Base-by-base conservation (phyloP, 2,888 invertebrate species). In the Osmoderma eremita region DNA sequence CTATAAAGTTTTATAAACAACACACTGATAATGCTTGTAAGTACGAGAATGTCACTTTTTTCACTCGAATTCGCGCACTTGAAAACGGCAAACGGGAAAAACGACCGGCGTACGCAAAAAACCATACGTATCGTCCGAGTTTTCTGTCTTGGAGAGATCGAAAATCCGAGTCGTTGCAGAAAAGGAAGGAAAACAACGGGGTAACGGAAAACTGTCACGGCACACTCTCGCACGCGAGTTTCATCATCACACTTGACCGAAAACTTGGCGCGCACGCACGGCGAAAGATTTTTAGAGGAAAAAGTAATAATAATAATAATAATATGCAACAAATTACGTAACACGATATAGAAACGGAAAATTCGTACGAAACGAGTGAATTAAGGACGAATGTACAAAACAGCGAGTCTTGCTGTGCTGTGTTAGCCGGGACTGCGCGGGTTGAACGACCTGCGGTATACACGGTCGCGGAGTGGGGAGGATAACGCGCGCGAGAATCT, bases 371-470 rank as follows among this genome's bases (percentile, higher is more conserved):
- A 79, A 78, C 78, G 78, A 77, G 79, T 75, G 75, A 75, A 78
- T 77, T 78, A 77, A 78, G 78, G 77, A 78, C 77, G 78, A 75
- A 70, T 76, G 74, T 76, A 77, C 76, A 76, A 77, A 79, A 78
- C 78, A 76, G 78, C 71, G 71, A 74, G 77, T 77, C 78, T 76
- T 76, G 77, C 76, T 78, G 45, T 61, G 78, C 77, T 78, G 30
- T 30, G 78, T 75, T 77, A 74, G 80, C 80, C 80, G 80, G 81
- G 81, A 81, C 81, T 79, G 78, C 77, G 79, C 79, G 81, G 78
- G 82, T 80, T 82, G 82, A 82, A 82, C 81, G 82, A 82, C 82
- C 82, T 81, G 80, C 77, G 77, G 80, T 78, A 68, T 63, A 65
- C 67, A 67, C 50, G 64, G 63, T 48, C 61, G 41, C 64, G 64